Evolutionary conservation across 2,888 invertebrate genomes (phyloP).

Genomic region (Mystacides longicornis): DNA sequence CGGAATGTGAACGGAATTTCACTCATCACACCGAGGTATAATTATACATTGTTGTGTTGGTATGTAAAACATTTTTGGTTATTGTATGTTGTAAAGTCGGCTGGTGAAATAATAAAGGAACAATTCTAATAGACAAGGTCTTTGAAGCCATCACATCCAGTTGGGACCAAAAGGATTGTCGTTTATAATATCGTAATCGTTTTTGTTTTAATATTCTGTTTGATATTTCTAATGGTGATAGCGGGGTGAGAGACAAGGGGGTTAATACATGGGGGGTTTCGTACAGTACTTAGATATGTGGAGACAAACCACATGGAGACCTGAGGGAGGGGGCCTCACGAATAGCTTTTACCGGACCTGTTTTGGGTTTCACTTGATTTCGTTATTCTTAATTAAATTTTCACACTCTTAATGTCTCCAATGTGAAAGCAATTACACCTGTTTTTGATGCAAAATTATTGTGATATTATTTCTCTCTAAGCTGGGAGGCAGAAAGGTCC

Average conservation of each 20-base stretch:
- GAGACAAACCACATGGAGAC: constrained; percentile 23
- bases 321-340: constrained; percentile 8
- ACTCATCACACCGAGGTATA: too few relatives aligned
- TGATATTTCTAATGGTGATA: constrained; percentile 23
- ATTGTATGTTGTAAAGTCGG: too few relatives aligned
- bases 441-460: not conserved
- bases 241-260: constrained; percentile 15
- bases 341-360: constrained; percentile 18
- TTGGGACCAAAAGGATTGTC: constrained; percentile 10
- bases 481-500: too few relatives aligned
- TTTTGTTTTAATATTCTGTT: constrained; percentile 27
- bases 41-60: too few relatives aligned
- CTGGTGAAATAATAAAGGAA: too few relatives aligned
- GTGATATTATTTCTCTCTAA: too few relatives aligned
- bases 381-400: constrained; percentile 26
- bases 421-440: constrained; percentile 9
- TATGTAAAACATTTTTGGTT: too few relatives aligned
- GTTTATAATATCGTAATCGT: constrained; percentile 25
- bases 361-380: constrained; percentile 20
- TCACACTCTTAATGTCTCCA: constrained; percentile 21
- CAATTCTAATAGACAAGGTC: not conserved
- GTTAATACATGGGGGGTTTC: too few relatives aligned
- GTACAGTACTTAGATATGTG: too few relatives aligned
- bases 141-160: constrained; percentile 2
- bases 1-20: too few relatives aligned